Evolutionary conservation across 2,113 vertebrate genomes (phyloP), one percentile per base, ranked within the genome.

Genomic region (Synodontis membranacea): DNA sequence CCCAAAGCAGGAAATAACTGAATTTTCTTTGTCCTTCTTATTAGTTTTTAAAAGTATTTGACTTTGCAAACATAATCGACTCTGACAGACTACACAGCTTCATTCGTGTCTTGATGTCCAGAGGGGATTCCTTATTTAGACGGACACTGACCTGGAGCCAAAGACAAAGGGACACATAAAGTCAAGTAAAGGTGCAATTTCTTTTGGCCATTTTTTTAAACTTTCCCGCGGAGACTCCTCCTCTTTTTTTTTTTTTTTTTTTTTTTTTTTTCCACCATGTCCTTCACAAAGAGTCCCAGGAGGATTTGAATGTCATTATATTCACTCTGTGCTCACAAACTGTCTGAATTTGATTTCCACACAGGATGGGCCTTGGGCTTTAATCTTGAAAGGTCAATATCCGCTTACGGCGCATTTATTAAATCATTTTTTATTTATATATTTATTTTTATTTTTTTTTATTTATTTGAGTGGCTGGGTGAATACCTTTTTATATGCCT

Each of bases 381-480:
- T 86, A 74, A 86, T 88, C 84, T 84, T 79, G 42, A 88, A 90
- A 84, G 82, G 82, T 90, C 84, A 86, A 86, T 79, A 84, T 90
- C 82, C 84, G 86, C 84, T 87, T 82, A 86, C 37, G 44, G 68
- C 78, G 34, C n/a, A 62, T 70, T 64, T 64, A 64, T 56, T 56
- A 4, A 56, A 12, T 62, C 12, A 62, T 11, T 86, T 46, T 64
- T 66, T 56, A 31, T 12, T 64, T 64, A 31, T 64, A 31, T 64
- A 15, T 64, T 86, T 80, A 75, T 66, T 37, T n/a, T 4, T 25
- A 14, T 68, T 1, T 68, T 68, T 58, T 8, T 19, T 58, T 84
- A 11, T 39, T 70, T 70, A 25, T 52, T 52, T 70, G 60, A 42
- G 46, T 28, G 19, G 0, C 50, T 72, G 15, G 21, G 46, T 8